Evolutionary conservation across 30 jellyfish, hydroid and myxozoan genomes (phyloP), one percentile per base, ranked within the genome.

Genomic region (Rhopilema esculentum): DNA sequence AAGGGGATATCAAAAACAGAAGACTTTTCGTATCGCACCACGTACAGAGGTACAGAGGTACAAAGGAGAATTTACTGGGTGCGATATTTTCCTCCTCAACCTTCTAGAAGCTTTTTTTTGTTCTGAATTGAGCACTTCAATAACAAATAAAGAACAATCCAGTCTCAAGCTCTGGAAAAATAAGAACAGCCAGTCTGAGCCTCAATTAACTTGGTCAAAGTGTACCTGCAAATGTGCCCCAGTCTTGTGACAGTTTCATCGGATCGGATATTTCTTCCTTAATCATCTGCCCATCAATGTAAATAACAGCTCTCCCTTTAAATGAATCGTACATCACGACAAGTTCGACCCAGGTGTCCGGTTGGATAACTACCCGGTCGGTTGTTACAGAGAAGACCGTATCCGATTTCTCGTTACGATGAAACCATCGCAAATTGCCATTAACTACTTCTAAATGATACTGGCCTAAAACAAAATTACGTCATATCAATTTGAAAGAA

Each of bases 211-310:
- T n/a, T n/a, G n/a, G n/a, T n/a, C n/a, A n/a, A n/a, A n/a, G n/a
- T n/a, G n/a, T 49, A 91, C 98, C 98, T 80, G 98, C 98, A 68
- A 86, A 92, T 24, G 83, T 67, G 1, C 98, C 98, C 98, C 98
- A 92, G 51, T 92, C 98, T 33, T 77, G 86, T 51, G 98, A 92
- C 49, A 92, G 73, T 26, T 49, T 66, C 98, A 92, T 92, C 31
- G 92, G 93, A 75, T 92, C 98, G 0, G 98, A 86, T 0, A 87
- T 27, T 33, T 92, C 98, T 62, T 92, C 98, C 72, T 92, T 92
- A n/a, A 92, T 88, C 84, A 92, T 17, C 70, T 72, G 84, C 19
- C 95, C 98, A 74, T 92, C 91, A 21, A 79, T 69, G 33, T 75
- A 93, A 51, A 93, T 93, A 4, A 50, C 88, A 1, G 97, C 89